Percentiles rank a stretch among this genome's conserved stretches.
Evolutionary conservation across 2,797 vertebrate genomes (phyloP).

Genomic region (Lophotriccus pileatus): DNA sequence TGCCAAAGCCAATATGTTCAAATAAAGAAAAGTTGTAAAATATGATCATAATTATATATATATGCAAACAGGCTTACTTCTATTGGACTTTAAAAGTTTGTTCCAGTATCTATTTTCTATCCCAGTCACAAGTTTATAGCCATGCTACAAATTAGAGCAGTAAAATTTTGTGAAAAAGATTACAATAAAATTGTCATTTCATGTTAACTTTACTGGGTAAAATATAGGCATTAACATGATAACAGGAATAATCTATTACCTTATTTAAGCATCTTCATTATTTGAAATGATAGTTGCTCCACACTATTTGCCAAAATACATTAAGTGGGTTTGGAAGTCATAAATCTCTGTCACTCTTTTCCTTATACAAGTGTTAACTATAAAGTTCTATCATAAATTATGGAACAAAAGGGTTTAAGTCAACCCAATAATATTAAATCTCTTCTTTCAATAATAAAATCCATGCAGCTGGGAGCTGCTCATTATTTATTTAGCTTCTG

Average conservation of each 20-base stretch:
- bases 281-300: conserved; percentile 4
- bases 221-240: conserved; percentile 2
- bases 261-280: conserved; percentile 16
- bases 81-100: conserved; percentile 30
- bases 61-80: background rate
- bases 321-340: background rate
- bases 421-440: background rate
- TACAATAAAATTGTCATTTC: conserved; percentile 27
- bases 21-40: conserved; percentile 16
- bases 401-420: conserved; percentile 10
- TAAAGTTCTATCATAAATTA: conserved; percentile 17
- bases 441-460: conserved; percentile 12
- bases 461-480: background rate
- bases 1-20: conserved; percentile 3
- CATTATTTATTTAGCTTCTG: conserved; percentile 33
- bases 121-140: conserved; percentile 22
- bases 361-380: background rate
- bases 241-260: conserved; percentile 28
- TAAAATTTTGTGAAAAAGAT: conserved; percentile 39
- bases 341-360: background rate
- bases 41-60: background rate
- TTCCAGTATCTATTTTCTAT: conserved; percentile 13
- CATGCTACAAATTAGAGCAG: conserved; percentile 28
- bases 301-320: background rate
- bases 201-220: background rate